phyloP scores from a whole-genome alignment of 2,888 invertebrate genomes.

The Hydropsyche betteni region DNA sequence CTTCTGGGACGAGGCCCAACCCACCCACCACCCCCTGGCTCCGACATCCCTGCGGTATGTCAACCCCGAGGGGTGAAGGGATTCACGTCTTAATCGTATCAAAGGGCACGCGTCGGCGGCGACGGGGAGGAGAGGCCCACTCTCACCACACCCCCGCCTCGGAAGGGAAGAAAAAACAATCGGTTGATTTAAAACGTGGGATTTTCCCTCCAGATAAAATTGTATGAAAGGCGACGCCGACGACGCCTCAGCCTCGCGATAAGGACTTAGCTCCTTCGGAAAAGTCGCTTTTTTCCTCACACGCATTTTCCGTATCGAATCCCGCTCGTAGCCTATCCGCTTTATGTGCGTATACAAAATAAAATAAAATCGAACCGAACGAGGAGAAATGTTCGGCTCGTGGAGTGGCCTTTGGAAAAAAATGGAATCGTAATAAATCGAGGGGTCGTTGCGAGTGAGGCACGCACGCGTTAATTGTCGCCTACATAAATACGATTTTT shows the following conservation, averaged over 20 bases:
- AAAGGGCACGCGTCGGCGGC: conserved; percentile 40
- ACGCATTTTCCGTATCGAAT: conserved; percentile 5
- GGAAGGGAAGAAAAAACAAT: conserved; percentile 41
- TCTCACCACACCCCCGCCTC: neutral
- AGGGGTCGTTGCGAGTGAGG: no score
- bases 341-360: no score
- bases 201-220: conserved; percentile 47
- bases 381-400: no score
- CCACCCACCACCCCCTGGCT: neutral
- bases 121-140: neutral
- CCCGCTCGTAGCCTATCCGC: neutral
- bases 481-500: no score
- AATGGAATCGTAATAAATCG: no score
- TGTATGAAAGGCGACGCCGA: conserved; percentile 41
- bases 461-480: no score
- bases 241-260: conserved; percentile 22
- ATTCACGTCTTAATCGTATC: conserved; percentile 48
- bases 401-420: no score
- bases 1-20: no score
- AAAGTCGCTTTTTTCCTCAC: conserved; percentile 3
- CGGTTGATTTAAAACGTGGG: conserved; percentile 47
- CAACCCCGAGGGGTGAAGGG: conserved; percentile 40
- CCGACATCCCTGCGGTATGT: conserved; percentile 41
- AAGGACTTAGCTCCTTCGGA: conserved; percentile 3
- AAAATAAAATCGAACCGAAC: no score